phyloP scores from a whole-genome alignment of 2,797 vertebrate species.

The Anisognathus igniventris region DNA sequence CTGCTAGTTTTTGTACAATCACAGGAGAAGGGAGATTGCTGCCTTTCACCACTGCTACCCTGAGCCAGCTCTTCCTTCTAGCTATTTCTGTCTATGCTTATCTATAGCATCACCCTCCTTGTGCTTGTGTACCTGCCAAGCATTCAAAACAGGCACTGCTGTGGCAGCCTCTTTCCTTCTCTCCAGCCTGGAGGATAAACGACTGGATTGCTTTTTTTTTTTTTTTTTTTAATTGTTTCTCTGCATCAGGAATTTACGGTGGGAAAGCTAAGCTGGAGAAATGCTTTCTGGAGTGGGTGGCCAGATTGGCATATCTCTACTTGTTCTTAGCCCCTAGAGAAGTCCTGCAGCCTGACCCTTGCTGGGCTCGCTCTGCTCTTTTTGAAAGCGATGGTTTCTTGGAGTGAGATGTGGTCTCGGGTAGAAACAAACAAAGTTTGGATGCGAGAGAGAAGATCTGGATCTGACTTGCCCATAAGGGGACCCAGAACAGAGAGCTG shows the following conservation, averaged over 20 bases:
- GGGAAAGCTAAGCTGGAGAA: not conserved
- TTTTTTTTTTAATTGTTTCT: not conserved
- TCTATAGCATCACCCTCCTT: constrained; percentile 41
- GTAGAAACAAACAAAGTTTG: not conserved
- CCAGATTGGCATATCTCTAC: not conserved
- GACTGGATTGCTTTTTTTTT: not conserved
- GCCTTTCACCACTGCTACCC: not conserved
- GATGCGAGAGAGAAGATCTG: not conserved
- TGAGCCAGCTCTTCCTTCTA: constrained; percentile 35
- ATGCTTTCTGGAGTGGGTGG: not conserved
- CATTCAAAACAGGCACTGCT: constrained; percentile 34
- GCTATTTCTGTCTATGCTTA: constrained; percentile 47
- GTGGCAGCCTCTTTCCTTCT: constrained; percentile 10
- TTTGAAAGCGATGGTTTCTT: not conserved
- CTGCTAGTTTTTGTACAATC: not conserved
- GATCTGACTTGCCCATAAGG: not conserved
- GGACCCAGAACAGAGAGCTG: not conserved
- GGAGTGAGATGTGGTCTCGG: not conserved
- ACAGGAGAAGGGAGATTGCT: not conserved
- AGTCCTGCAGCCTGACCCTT: not conserved
- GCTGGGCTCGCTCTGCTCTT: accelerated
- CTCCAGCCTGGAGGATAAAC: not conserved
- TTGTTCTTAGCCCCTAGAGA: not conserved
- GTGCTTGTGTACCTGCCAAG: constrained; percentile 48
- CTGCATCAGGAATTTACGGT: not conserved